Evolutionary conservation across 2,113 vertebrate species (phyloP).

Genomic region (Guaruba guarouba): DNA sequence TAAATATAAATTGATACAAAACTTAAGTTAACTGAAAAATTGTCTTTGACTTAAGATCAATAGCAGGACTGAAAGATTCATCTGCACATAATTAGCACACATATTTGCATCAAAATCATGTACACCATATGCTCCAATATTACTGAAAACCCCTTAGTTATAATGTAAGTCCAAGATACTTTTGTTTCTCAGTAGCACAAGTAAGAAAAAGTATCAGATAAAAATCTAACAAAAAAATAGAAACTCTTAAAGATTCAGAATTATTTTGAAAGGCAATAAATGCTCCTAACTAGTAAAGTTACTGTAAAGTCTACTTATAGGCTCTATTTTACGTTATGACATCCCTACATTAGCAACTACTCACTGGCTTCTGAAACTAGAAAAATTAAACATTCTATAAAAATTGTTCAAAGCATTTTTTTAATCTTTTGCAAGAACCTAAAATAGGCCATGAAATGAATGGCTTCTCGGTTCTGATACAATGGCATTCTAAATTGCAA

Average conservation of each 20-base stretch:
- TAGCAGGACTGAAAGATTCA: constrained; percentile 81
- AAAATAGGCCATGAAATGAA: not conserved
- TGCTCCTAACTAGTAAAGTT: not conserved
- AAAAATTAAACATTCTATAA: not conserved
- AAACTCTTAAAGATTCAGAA: not conserved
- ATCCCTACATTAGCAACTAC: not conserved
- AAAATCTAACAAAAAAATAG: not conserved
- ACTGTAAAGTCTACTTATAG: not conserved
- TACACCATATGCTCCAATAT: constrained; percentile 88
- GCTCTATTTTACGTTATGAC: not conserved
- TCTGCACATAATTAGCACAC: constrained; percentile 90
- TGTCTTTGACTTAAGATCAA: constrained; percentile 90
- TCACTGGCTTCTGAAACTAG: not conserved
- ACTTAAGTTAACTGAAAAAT: constrained; percentile 89
- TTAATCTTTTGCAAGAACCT: not conserved
- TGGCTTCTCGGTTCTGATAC: not conserved
- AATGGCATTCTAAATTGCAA: not conserved
- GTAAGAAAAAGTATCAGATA: not conserved
- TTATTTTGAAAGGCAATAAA: constrained; percentile 9
- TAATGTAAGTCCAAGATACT: constrained; percentile 56
- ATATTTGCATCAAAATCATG: constrained; percentile 93
- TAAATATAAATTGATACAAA: constrained; percentile 81
- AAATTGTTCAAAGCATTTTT: not conserved
- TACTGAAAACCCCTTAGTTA: constrained; percentile 78
- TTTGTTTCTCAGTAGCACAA: not conserved